phyloP scores from a whole-genome alignment of 2,888 invertebrate species.

The Piscicola geometra region DNA sequence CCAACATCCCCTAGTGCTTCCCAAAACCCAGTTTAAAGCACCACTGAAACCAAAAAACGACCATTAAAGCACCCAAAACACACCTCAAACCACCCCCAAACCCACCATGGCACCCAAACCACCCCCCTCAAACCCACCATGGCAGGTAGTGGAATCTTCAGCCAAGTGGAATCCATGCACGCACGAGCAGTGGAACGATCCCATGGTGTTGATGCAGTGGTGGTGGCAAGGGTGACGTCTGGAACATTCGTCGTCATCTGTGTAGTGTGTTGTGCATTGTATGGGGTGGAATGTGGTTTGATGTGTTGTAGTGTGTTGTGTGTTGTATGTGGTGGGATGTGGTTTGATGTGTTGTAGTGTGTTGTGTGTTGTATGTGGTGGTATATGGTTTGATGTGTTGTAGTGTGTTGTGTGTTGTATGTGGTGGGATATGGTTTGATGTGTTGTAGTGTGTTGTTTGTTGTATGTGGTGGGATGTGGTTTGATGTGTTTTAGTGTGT shows the following conservation, averaged over 20 bases:
- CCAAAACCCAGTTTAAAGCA: background rate
- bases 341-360: too few species aligned
- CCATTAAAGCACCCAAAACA: background rate
- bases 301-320: background rate
- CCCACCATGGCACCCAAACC: background rate
- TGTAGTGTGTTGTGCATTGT: background rate
- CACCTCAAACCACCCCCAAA: background rate
- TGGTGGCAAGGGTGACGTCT: slow-evolving; percentile 1
- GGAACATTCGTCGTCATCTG: background rate
- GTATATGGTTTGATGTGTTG: background rate
- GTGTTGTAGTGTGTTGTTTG: too few species aligned
- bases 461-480: too few species aligned
- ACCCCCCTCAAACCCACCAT: background rate
- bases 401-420: background rate
- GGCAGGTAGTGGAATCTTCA: background rate
- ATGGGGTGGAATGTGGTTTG: slow-evolving; percentile 4
- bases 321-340: background rate
- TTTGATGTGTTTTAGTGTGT: too few species aligned
- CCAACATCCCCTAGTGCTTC: too few species aligned
- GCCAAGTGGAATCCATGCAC: background rate
- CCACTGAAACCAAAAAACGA: background rate
- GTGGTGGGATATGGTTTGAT: too few species aligned
- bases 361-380: background rate
- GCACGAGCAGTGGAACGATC: background rate
- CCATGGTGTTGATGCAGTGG: slow-evolving; percentile 11